Evolutionary conservation across 1,140 invertebrate genomes (phyloP), one percentile per base, ranked within the genome.

Genomic region (Calliopsis andreniformis): DNA sequence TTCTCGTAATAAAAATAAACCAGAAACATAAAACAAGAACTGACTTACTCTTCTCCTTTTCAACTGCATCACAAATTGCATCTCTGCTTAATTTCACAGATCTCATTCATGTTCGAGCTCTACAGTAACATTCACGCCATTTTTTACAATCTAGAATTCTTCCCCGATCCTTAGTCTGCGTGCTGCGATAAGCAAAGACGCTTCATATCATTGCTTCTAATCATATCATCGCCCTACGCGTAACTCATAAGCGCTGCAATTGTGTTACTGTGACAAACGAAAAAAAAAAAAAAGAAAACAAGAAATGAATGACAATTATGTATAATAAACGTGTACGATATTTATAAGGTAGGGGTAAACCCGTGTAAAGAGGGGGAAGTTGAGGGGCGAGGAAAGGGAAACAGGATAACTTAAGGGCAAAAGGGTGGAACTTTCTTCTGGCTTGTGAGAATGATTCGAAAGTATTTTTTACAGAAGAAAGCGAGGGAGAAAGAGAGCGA

Each of bases 151-250:
- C 55, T 32, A 56, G 2, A 39, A 32, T 32, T 23, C 25, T 70
- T 56, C 32, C 42, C 20, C 23, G 39, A 35, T 45, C 55, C 42
- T 0, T 12, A 23, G 58, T 79, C 58, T 80, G 35, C 43, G 78
- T 75, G 76, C 87, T 87, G 84, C 79, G 85, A 78, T 88, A 78
- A 80, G 79, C 79, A 84, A 83, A 73, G 42, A 70, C 70, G 63
- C 66, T 30, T 86, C 86, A 88, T 87, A 87, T 88, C 87, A 87
- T 69, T 39, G 87, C 87, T 87, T 88, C 28, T 83, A 79, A 84
- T 88, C 86, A 86, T 88, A 88, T 88, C 87, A 82, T 87, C 76
- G 85, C 77, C 85, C 72, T 75, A 77, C 56, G 82, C 86, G 72
- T 87, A 82, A 82, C 63, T 61, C 64, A 76, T 76, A 71, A 83